A percentile compares a stretch with the other conserved stretches of the same genome.
Conservation (phyloP, 2,113 vertebrate species). For the western clawed frog (Xenopus tropicalis) region UCB_Xtro_10.0 CM004448.2:44864501-44865000, state of each 20-base stretch:
- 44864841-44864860: too few species aligned
- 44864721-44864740: constrained; percentile 69
- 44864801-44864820: too few species aligned
- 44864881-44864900: too few species aligned
- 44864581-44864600: constrained; percentile 66
- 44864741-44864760: constrained; percentile 76
- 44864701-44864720: constrained; percentile 63
- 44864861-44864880: too few species aligned
- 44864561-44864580: constrained; percentile 75
- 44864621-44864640: constrained; percentile 68
- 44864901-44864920: too few species aligned
- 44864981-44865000: too few species aligned
- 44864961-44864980: too few species aligned
- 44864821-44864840: too few species aligned
- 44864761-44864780: too few species aligned
- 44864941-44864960: too few species aligned
- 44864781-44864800: too few species aligned
- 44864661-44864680: constrained; percentile 42
- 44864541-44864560: constrained; percentile 77
- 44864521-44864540: constrained; percentile 67
- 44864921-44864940: too few species aligned
- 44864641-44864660: constrained; percentile 51
- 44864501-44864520: constrained; percentile 77
- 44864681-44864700: constrained; percentile 34
- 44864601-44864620: constrained; percentile 72